Evolutionary conservation across 1,140 invertebrate species (phyloP), one percentile per base, ranked within the genome.

Genomic region (Listronotus oregonensis): DNA sequence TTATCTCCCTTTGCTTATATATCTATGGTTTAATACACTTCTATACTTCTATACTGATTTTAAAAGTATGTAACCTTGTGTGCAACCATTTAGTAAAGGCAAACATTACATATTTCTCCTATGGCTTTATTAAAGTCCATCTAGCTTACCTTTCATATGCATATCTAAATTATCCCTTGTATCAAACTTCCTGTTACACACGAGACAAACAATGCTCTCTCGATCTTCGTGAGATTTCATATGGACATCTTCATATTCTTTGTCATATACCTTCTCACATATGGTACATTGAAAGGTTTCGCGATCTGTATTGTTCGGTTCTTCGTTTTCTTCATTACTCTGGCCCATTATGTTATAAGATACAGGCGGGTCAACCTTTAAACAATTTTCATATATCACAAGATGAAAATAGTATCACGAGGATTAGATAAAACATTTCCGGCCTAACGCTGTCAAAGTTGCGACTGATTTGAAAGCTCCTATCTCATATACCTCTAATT

Each of bases 161-260:
- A 90, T 87, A 10, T 85, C 81, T 9, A 89, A 80, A 74, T 85
- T 87, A 34, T 85, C 82, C 1, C 79, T 71, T 0, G 85, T 86
- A 27, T 83, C 82, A 67, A 91, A 91, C 64, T 89, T 86, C 43
- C 86, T 59, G 54, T 77, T 77, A 49, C 75, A 77, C 6, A 73
- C 65, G 11, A 69, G 43, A 55, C 75, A 77, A 51, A 71, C 67
- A 73, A 85, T 78, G 71, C 78, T 81, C 15, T 78, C 80, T 56
- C 77, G 73, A 12, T 82, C 81, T 15, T 79, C 79, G 66, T 89
- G 87, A 59, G 87, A 82, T 18, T 86, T 82, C 77, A 88, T 85
- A 65, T 91, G 89, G 6, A 88, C 84, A 8, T 77, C 73, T 70
- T 83, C 78, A 43, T 87, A 88, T 37, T 85, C 83, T 49, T 83